phyloP scores from a whole-genome alignment of 2,888 invertebrate species.

The Cryptosula pallasiana region DNA sequence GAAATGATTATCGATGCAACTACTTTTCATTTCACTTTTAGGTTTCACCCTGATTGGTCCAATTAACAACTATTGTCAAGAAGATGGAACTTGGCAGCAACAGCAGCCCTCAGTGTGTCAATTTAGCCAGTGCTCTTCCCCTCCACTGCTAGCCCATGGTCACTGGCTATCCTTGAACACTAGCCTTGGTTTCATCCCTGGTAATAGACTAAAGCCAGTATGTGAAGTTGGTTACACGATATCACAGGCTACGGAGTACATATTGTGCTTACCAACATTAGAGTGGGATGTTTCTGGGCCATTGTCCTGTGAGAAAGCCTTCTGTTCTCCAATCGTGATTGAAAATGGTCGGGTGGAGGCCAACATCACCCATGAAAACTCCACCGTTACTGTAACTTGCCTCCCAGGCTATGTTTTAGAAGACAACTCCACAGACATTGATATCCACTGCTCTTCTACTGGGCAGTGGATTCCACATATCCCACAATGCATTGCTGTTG shows the following conservation, averaged over 20 bases:
- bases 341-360: background rate
- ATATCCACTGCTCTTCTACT: background rate
- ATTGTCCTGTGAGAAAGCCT: background rate
- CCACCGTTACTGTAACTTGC: background rate
- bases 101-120: background rate
- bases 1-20: no score
- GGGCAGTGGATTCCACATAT: background rate
- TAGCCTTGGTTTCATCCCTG: background rate
- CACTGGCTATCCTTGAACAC: background rate
- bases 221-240: background rate
- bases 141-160: background rate
- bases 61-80: constrained; percentile 14
- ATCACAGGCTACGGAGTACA: background rate
- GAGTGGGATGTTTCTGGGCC: background rate
- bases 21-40: no score
- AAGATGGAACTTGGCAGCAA: background rate
- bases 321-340: background rate
- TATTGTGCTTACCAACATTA: background rate
- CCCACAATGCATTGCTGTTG: background rate
- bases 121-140: background rate
- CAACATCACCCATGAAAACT: background rate
- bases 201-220: background rate
- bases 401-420: background rate
- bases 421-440: background rate
- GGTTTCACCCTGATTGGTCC: no score